Evolutionary conservation across 1,140 invertebrate species (phyloP), one percentile per base, ranked within the genome.

Genomic region (Macrotrachela quadricornifera): DNA sequence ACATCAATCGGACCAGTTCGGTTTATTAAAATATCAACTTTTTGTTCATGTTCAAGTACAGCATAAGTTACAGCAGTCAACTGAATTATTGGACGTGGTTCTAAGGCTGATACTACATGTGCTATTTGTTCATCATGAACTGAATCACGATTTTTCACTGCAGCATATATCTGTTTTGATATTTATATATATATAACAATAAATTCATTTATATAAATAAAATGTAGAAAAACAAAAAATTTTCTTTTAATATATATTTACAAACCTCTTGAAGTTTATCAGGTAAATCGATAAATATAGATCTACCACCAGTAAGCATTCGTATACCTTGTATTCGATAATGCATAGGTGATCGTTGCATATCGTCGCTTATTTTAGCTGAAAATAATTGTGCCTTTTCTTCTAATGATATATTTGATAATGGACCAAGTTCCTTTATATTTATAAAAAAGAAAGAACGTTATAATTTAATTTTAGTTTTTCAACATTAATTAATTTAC

Each of bases 251-350:
- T 30, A 30, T 30, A 8, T 30, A 4, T 30, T 30, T 30, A 30
- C 21, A 30, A 30, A 30, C 21, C 21, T 30, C 21, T 30, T 30
- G 21, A 30, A 30, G 21, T 30, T 30, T 30, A 8, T 30, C 21
- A 8, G 21, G 21, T 4, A 30, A 8, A 30, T 30, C 8, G 21
- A 30, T 8, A 30, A 30, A 30, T 8, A 30, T 4, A 2, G 21
- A 30, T 30, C 8, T 30, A 15, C 73, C 70, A n/a, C 76, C 77
- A 6, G 74, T 70, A 46, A 78, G 57, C 13, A 62, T 63, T 38
- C 77, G 60, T n/a, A 75, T 71, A 38, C 76, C 77, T 42, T 75
- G 75, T 49, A 78, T 76, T 11, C 76, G 65, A 62, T 79, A 78
- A 75, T 76, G 78, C 55, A 74, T 69, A 12, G 74, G 64, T 16